These are phyloP conservation scores for Macrobrachium nipponense DNA, from an alignment of 1,140 invertebrate species.

Conservation along the genomic window DNA sequence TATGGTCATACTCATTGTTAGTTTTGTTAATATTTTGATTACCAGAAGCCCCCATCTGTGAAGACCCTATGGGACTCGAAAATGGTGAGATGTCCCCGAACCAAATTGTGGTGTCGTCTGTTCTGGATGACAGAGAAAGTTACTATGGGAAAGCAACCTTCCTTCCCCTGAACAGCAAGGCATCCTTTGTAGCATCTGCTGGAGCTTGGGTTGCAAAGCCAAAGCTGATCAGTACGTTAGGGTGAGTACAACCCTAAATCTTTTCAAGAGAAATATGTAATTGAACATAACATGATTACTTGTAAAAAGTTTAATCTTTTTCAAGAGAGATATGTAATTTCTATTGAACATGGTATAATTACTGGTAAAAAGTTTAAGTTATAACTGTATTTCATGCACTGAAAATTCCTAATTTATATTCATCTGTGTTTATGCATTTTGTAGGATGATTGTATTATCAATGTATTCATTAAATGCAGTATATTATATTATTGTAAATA, in stretches of 20 bases:
- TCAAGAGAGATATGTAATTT: neutral
- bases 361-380: too few species aligned
- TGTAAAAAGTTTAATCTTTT: neutral
- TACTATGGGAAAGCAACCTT: conserved; percentile 58
- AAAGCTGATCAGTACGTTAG: conserved; percentile 68
- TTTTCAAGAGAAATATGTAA: neutral
- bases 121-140: conserved; percentile 66
- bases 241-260: conserved; percentile 35
- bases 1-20: neutral
- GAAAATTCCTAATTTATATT: neutral
- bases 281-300: too few species aligned
- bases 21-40: neutral
- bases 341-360: neutral
- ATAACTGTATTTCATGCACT: too few species aligned
- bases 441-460: too few species aligned
- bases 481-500: neutral
- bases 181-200: conserved; percentile 57
- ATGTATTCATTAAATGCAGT: too few species aligned
- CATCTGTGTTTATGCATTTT: neutral
- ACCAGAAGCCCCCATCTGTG: conserved; percentile 69
- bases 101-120: conserved; percentile 74
- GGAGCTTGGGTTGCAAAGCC: conserved; percentile 75
- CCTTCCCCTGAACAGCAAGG: conserved; percentile 50
- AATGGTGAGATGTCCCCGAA: conserved; percentile 72
- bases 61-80: conserved; percentile 77